These are phyloP conservation scores for Mylabris sibirica DNA, from an alignment of 2,888 invertebrate species.

Conservation along the genomic window DNA sequence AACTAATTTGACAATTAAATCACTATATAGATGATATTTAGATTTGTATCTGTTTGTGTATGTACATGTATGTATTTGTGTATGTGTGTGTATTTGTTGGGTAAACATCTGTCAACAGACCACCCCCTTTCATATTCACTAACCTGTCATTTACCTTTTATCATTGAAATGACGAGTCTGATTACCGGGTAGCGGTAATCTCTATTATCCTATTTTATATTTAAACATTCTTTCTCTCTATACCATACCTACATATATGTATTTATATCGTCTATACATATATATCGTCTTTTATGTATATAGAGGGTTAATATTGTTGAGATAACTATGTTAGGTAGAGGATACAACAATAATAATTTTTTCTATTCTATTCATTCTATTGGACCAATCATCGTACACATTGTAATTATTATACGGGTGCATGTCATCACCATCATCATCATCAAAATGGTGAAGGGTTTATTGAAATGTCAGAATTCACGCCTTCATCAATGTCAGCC, in stretches of 20 bases:
- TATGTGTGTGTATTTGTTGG: slow-evolving; percentile 50
- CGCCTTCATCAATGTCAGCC: slow-evolving; percentile 24
- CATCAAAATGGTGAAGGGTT: slow-evolving; percentile 30
- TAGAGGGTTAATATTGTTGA: slow-evolving; percentile 36
- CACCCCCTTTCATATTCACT: slow-evolving; percentile 52
- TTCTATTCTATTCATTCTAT: slow-evolving; percentile 34
- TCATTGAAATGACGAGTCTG: slow-evolving; percentile 54
- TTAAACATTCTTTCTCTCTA: slow-evolving; percentile 19
- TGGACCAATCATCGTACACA: slow-evolving; percentile 43
- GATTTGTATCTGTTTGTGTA: neutral
- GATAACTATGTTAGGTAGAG: slow-evolving; percentile 34
- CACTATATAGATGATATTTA: neutral
- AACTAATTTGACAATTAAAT: neutral
- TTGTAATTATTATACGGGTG: slow-evolving; percentile 40
- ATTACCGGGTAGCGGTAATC: slow-evolving; percentile 46
- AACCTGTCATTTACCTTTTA: slow-evolving; percentile 60
- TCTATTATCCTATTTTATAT: slow-evolving; percentile 50
- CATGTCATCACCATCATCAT: slow-evolving; percentile 26
- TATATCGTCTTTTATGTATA: neutral
- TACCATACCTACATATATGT: slow-evolving; percentile 10
- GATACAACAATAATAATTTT: slow-evolving; percentile 13
- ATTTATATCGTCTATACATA: neutral
- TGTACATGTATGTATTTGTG: slow-evolving; percentile 8
- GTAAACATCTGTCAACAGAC: slow-evolving; percentile 63
- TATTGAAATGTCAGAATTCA: slow-evolving; percentile 35